Evolutionary conservation across 1,140 invertebrate species (phyloP).

Genomic region (Bombus affinis): DNA sequence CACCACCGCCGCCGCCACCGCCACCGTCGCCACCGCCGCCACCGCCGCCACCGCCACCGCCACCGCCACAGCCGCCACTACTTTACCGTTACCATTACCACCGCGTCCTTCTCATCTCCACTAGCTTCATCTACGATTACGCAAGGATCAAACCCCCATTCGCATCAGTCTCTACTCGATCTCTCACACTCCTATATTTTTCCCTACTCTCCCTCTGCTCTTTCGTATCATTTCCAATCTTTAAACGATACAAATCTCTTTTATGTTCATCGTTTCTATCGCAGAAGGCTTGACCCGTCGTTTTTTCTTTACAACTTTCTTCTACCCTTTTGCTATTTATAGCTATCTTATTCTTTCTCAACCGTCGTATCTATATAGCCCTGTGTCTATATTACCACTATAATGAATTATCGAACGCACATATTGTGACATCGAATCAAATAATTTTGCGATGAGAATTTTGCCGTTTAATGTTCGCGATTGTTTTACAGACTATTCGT

Average conservation of each 20-base stretch:
- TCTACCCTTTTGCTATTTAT: background rate
- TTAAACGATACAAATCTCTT: background rate
- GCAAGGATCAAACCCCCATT: background rate
- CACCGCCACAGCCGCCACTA: constrained; percentile 48
- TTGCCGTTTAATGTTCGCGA: background rate
- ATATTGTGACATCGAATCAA: too few relatives aligned
- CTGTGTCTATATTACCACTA: too few relatives aligned
- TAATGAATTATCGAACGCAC: too few relatives aligned
- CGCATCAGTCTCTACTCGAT: constrained; percentile 1
- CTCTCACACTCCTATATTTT: background rate
- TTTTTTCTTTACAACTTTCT: background rate
- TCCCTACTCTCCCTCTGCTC: background rate
- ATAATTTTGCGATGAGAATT: background rate
- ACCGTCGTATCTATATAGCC: too few relatives aligned
- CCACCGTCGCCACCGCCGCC: constrained; percentile 73
- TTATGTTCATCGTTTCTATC: background rate
- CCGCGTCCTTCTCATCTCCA: constrained; percentile 21
- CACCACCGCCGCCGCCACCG: background rate
- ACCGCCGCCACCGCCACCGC: constrained; percentile 60
- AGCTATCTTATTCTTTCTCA: background rate
- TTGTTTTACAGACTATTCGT: background rate
- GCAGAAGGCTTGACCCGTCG: background rate
- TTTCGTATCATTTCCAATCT: background rate
- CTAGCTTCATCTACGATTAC: constrained; percentile 39
- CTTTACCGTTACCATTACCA: constrained; percentile 62